Conservation (phyloP, 2,888 invertebrate genomes). For the Hartigia nigra region DNA sequence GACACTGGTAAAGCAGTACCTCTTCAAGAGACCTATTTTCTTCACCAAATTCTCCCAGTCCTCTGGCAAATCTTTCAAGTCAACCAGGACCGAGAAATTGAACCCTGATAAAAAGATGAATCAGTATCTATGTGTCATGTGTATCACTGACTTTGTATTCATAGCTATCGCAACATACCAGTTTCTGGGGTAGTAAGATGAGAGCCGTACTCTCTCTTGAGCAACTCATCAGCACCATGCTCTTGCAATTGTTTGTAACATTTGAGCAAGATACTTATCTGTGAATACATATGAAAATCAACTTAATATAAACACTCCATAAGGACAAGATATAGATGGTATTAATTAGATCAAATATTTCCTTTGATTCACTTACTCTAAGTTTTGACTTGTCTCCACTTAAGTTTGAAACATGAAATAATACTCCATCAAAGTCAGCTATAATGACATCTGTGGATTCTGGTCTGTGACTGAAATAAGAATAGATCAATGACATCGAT, state of each 20-base stretch:
- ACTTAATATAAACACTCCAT: constrained; percentile 4
- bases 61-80: constrained; percentile 90
- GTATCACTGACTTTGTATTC: constrained; percentile 3
- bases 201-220: constrained; percentile 91
- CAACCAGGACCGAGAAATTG: constrained; percentile 93
- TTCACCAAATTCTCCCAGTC: constrained; percentile 91
- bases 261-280: constrained; percentile 98
- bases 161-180: constrained; percentile 69
- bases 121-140: background rate
- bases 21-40: constrained; percentile 92
- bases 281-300: constrained; percentile 32
- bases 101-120: constrained; percentile 74
- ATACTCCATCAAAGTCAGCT: constrained; percentile 98
- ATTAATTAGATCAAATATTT: constrained; percentile 10
- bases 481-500: constrained; percentile 12
- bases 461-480: constrained; percentile 85
- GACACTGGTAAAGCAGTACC: constrained; percentile 99
- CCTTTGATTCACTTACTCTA: constrained; percentile 76
- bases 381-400: constrained; percentile 97
- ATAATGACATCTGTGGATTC: constrained; percentile 94
- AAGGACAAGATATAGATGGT: constrained; percentile 2
- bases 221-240: constrained; percentile 96
- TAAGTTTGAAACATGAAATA: constrained; percentile 98
- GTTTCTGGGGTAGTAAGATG: constrained; percentile 87
- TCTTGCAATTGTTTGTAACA: constrained; percentile 98